phyloP scores from a whole-genome alignment of 2,113 vertebrate species.

The Dromiciops gliroides region DNA sequence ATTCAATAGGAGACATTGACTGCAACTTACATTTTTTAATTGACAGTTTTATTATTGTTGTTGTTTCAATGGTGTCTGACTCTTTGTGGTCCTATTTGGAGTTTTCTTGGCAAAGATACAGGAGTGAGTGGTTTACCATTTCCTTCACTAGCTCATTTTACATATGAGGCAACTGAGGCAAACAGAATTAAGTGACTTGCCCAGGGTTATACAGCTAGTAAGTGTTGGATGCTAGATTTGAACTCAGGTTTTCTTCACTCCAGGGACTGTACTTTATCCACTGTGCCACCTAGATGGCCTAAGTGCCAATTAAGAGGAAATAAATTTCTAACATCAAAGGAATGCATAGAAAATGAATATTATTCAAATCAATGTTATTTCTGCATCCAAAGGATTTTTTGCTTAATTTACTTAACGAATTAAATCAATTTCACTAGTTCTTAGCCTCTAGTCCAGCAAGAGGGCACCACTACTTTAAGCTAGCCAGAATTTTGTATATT shows the following conservation, averaged over 20 bases:
- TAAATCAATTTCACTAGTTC: not conserved
- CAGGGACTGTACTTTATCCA: not conserved
- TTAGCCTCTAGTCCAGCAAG: not conserved
- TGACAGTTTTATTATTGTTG: conserved; percentile 63
- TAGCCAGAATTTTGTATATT: not conserved
- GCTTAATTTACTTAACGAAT: not conserved
- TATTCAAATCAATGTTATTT: conserved; percentile 62
- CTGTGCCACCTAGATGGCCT: not conserved
- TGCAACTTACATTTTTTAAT: conserved; percentile 44
- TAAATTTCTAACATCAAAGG: conserved; percentile 71
- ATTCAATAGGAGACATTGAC: not conserved
- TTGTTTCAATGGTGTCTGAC: not conserved
- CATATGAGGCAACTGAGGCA: not conserved
- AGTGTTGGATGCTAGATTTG: not conserved
- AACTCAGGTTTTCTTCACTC: not conserved
- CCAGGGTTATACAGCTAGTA: not conserved
- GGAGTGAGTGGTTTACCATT: not conserved
- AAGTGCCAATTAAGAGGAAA: conserved; percentile 82
- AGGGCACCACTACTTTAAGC: not conserved
- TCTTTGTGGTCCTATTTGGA: not conserved
- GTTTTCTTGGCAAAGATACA: not conserved
- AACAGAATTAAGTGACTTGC: not conserved
- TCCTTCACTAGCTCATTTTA: not conserved
- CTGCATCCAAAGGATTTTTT: not conserved
- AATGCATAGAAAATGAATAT: conserved; percentile 65